Evolutionary conservation across 2,113 vertebrate species (phyloP).

Genomic region (Hemichromis elongatus): DNA sequence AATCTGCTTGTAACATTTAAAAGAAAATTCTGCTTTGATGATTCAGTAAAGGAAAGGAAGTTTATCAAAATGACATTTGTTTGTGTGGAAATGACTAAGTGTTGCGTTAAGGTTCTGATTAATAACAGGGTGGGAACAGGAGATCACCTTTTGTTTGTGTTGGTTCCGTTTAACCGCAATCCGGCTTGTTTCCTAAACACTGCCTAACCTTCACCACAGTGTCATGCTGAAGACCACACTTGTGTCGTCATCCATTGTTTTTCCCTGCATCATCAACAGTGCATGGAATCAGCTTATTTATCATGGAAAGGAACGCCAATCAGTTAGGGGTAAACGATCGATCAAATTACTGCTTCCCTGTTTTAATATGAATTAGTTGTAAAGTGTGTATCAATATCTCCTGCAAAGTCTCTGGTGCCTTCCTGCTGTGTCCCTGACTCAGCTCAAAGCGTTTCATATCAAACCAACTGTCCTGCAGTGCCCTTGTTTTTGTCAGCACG

Average conservation of each 20-base stretch:
- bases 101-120: neutral
- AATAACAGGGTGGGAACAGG: neutral
- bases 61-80: neutral
- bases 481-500: conserved; percentile 28
- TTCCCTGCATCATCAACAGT: neutral
- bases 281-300: neutral
- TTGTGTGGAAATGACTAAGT: neutral
- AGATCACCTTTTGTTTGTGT: neutral
- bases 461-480: conserved; percentile 27
- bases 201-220: neutral
- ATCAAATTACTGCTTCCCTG: neutral
- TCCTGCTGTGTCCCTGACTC: conserved; percentile 13
- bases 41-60: neutral
- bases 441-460: conserved; percentile 23
- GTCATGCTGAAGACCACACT: neutral
- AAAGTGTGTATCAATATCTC: neutral
- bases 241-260: neutral
- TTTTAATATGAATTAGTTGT: neutral
- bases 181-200: neutral
- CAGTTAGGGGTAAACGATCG: neutral
- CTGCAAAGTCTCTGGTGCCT: conserved; percentile 12
- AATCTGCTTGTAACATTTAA: neutral
- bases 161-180: neutral
- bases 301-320: neutral
- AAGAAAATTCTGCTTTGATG: neutral